phyloP scores from a whole-genome alignment of 2,888 invertebrate species.

The Notodonta dromedarius region DNA sequence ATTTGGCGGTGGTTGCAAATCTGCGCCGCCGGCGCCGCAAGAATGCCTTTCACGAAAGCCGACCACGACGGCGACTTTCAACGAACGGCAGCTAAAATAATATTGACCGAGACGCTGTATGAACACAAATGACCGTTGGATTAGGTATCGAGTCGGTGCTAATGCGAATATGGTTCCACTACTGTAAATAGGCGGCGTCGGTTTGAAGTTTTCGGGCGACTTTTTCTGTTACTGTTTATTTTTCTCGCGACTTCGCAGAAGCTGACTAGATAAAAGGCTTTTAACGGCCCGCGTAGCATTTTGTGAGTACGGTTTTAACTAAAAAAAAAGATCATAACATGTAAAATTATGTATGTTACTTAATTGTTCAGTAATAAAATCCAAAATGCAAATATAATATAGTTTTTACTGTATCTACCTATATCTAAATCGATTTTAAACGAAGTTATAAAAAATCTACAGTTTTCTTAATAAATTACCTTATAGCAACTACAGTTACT shows the following conservation, averaged over 20 bases:
- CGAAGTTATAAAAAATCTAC: too few relatives aligned
- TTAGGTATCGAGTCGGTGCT: slow-evolving; percentile 55
- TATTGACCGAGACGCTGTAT: slow-evolving; percentile 73
- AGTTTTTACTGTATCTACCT: too few relatives aligned
- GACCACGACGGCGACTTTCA: slow-evolving; percentile 47
- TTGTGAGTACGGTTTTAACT: too few relatives aligned
- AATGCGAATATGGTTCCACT: slow-evolving; percentile 22
- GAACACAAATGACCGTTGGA: slow-evolving; percentile 81
- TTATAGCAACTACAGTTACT: too few relatives aligned
- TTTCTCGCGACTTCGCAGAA: not conserved
- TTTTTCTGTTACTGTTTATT: slow-evolving; percentile 6
- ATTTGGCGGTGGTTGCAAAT: slow-evolving; percentile 77
- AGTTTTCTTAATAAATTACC: too few relatives aligned
- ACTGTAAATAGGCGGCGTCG: slow-evolving; percentile 13
- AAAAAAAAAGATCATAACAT: too few relatives aligned
- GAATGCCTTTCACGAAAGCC: slow-evolving; percentile 57
- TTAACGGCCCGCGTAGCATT: not conserved
- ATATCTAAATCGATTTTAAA: too few relatives aligned
- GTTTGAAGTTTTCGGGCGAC: slow-evolving; percentile 22
- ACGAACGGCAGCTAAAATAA: slow-evolving; percentile 73
- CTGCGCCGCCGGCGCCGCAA: slow-evolving; percentile 73
- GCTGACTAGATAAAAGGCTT: not conserved
- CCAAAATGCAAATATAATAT: too few relatives aligned
- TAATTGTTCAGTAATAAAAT: too few relatives aligned
- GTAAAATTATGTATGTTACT: too few relatives aligned